Evolutionary conservation across 1,140 invertebrate genomes (phyloP).

Genomic region (Oedothorax gibbosus): DNA sequence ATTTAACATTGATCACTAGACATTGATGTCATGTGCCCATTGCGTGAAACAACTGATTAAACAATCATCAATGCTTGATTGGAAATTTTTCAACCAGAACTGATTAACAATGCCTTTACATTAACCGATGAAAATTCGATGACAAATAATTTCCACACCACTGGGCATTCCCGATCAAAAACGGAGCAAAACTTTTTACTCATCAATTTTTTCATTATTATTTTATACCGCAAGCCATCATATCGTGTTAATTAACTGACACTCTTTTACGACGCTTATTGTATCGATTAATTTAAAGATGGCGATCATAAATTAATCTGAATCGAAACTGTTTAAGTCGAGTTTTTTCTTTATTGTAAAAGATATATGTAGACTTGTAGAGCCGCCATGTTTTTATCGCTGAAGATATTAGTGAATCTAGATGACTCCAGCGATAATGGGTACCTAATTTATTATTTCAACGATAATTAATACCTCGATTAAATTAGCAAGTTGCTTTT

Average conservation of each 20-base stretch:
- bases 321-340: conserved; percentile 19
- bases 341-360: not conserved
- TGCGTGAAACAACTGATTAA: too few relatives aligned
- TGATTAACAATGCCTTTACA: conserved; percentile 22
- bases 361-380: conserved; percentile 10
- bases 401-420: conserved; percentile 3
- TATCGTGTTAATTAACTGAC: conserved; percentile 33
- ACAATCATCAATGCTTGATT: not conserved
- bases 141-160: conserved; percentile 18
- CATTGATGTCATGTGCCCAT: too few relatives aligned
- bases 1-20: too few relatives aligned
- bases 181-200: not conserved
- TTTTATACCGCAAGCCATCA: not conserved
- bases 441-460: not conserved
- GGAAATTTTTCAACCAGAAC: conserved; percentile 16
- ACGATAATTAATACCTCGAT: conserved; percentile 30
- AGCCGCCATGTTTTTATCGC: conserved; percentile 3
- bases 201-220: not conserved
- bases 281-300: not conserved
- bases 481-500: not conserved
- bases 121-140: not conserved
- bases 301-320: conserved; percentile 9
- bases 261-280: not conserved
- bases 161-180: not conserved
- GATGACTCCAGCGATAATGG: conserved; percentile 17